Percentiles rank a stretch among this genome's conserved stretches.
Conservation (phyloP, 2,113 vertebrate genomes). For the Dipodomys merriami region DNA sequence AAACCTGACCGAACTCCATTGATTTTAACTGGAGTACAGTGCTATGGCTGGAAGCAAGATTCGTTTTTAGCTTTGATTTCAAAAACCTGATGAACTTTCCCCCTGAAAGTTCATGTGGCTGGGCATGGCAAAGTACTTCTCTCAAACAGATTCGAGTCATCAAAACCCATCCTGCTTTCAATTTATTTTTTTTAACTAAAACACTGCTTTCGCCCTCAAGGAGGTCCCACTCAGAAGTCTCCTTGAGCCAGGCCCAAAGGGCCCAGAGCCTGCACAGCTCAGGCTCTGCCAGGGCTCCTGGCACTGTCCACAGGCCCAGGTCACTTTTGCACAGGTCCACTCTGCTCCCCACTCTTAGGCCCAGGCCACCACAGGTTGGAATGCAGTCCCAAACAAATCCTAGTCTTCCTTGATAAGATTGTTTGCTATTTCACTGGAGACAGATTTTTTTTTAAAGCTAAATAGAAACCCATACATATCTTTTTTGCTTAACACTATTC, state of each 20-base stretch:
- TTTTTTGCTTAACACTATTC: neutral
- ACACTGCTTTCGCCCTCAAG: neutral
- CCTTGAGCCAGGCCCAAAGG: too few relatives aligned
- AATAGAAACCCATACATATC: neutral
- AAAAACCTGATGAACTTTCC: neutral
- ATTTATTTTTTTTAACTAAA: neutral
- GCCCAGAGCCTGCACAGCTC: accelerated
- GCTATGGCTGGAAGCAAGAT: neutral
- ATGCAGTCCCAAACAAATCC: neutral
- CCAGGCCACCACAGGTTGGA: neutral
- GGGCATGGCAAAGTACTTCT: neutral
- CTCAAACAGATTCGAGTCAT: neutral
- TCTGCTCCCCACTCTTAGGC: neutral
- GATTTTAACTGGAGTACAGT: neutral
- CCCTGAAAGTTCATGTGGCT: too few relatives aligned
- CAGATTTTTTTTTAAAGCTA: neutral
- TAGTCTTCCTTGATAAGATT: neutral
- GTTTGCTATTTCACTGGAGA: neutral
- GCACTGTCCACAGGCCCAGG: too few relatives aligned
- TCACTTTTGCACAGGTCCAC: neutral
- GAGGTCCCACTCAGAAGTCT: neutral
- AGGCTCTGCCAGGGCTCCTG: accelerated
- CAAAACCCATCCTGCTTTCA: neutral
- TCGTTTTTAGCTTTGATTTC: neutral
- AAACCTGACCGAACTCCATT: neutral